Base-by-base conservation (phyloP, 1,140 invertebrate species). In the Rhizoglyphus robini region DNA sequence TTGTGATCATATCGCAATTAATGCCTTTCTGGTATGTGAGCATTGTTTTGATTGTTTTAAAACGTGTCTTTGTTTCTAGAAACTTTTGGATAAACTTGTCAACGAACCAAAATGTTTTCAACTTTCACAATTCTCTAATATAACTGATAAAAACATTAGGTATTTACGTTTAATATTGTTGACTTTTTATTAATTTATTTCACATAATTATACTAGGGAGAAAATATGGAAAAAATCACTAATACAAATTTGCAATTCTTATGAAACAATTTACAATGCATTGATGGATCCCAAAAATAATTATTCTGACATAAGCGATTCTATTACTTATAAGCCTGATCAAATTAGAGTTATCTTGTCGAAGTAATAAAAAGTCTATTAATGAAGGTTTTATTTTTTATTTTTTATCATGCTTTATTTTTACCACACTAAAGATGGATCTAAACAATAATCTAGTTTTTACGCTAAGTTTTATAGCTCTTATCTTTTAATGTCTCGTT, bases 1-100 rank as follows among this genome's bases (percentile, higher is more conserved):
- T 8, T 67, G 60, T 60, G 60, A 67, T 46, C 25, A 57, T 4
- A 29, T 67, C 18, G 32, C 61, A 15, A 20, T 67, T 3, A 27
- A 13, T 3, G 36, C 32, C n/a, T 60, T 60, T 46, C 29, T 51
- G 36, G 36, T 41, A 41, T 41, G 18, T 41, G 36, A 41, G 18
- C 36, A 41, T 11, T 41, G 18, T 41, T 41, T 41, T 11, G 8
- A 41, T 11, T 18, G 18, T 11, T 41, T 41, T 41, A 41, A 18
- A 18, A 41, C 8, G 8, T 41, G 18, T 41, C 36, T 8, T 41
- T 41, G 36, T 41, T 41, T 41, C 18, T 41, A 41, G 48, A 51
- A 51, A 20, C 29, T 51, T 25, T 51, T 51, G 11, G 48, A 51
- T 51, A 51, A 51, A 51, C 29, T 51, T 25, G 2, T 51, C 23